Evolutionary conservation across 2,888 invertebrate genomes (phyloP), one percentile per base, ranked within the genome.

Genomic region (Bellardia bayeri): DNA sequence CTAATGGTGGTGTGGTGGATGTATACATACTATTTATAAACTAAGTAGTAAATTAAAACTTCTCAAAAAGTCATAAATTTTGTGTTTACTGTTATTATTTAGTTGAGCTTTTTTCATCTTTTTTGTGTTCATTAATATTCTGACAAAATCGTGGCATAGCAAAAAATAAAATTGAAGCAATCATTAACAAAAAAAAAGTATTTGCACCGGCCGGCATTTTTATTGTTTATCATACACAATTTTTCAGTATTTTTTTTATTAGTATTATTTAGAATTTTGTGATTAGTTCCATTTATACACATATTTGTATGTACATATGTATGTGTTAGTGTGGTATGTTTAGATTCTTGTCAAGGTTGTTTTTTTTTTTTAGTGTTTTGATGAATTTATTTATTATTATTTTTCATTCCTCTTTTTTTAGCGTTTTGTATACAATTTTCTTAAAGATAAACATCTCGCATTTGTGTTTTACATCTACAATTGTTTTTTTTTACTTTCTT

Each of bases 151-250:
- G 42, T 71, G 14, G 63, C 74, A 69, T 75, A 71, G 37, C 51
- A 49, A 80, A 66, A 40, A 54, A 51, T 69, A 69, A 16, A 49
- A 40, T 63, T 23, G 37, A 58, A 23, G 68, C 30, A 71, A 58
- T 13, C 45, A 58, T 40, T 56, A 83, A 49, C n/a, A 86, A 68
- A 68, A 51, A 45, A 45, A 6, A 40, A 61, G 14, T 54, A 56
- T 75, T 81, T 85, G 69, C 61, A 76, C 87, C 87, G 87, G 87
- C 87, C 87, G 87, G 87, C 84, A 72, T 83, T 75, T 87, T 82
- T 82, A 23, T 51, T 81, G 54, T 82, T 86, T 82, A 72, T 76
- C 56, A 58, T 33, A 16, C 40, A 72, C 16, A 64, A 56, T 78
- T 79, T 58, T 75, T 61, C 51, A 23, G 11, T 54, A 42, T 42